Base-by-base conservation (phyloP, 2,888 invertebrate genomes). In the Drosophila setosimentum region DNA sequence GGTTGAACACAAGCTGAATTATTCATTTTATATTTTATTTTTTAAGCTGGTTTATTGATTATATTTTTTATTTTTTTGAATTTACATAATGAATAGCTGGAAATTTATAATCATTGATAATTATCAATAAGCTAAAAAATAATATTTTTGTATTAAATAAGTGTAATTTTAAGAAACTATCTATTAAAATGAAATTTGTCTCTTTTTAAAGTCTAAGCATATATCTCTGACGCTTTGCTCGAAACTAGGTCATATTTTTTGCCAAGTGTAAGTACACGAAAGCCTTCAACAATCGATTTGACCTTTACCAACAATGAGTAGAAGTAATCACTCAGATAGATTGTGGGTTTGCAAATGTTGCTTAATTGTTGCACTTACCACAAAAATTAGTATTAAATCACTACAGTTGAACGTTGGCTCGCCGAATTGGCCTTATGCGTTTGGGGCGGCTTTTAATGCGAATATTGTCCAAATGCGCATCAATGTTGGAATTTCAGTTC, bases 341-440 rank as follows among this genome's bases (percentile, higher is more conserved):
- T 49, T 69, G 27, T 53, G 29, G 60, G 70, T 61, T 61, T 65
- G 61, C 49, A 18, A 51, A 58, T 54, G 40, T 35, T 32, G 55
- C 32, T 63, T 69, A 77, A 77, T 73, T 77, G 66, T 53, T 67
- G 70, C 66, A 75, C 78, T 78, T 75, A 78, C 78, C 75, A 60
- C 62, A 75, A 69, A 57, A 69, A 57, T 37, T 40, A 16, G 13
- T 37, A n/a, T 30, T 50, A 21, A 37, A 24, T 58, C 4, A 24
- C 61, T 40, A 4, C 40, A 40, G 48, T 16, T 66, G 16, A 50
- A 53, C 27, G 27, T n/a, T 29, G 33, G 24, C 21, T 48, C 13
- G 40, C 40, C 55, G 62, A 49, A 16, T 50, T 53, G 53, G 51
- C 27, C 59, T 66, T 29, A 49, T 21, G 40, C 30, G 21, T 27